Evolutionary conservation across 92 coral and sea anemone genomes (phyloP), one percentile per base, ranked within the genome.

Genomic region (Isaurus tuberculatus): DNA sequence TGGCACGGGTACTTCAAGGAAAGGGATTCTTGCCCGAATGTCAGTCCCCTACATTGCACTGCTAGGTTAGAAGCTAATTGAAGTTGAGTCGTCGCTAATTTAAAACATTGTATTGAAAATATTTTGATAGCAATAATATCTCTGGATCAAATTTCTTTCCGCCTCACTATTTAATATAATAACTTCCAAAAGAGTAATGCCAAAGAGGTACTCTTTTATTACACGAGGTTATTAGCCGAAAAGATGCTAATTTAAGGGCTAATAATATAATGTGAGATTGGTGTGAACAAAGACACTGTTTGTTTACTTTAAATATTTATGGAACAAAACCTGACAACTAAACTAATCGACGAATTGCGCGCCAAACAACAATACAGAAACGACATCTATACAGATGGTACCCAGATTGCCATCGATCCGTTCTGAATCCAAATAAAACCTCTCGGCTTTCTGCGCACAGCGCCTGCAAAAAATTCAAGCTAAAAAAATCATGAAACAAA

Each of bases 171-270:
- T 86, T 83, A 80, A 65, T 89, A 85, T 74, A 85, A 84, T 74
- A 80, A 89, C 84, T 85, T 80, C 73, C 79, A 67, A 86, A 79
- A 53, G 78, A 70, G 90, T 86, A 79, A 81, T 75, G 91, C 87
- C 70, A 88, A 28, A 72, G 84, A 85, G 60, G 74, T 84, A 79
- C 91, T 80, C 81, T 65, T 70, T 86, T 80, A 89, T 93, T 88
- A 87, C 88, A 84, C 84, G 84, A 72, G 81, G 88, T 92, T 93
- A 91, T 89, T 91, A 91, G 93, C 91, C 86, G 72, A 91, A 91
- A 88, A 88, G 92, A 83, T 89, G 93, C 90, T 93, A 93, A 93
- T 93, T 93, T 92, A 80, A 63, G 85, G 83, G 94, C 90, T 89
- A 89, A 93, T 87, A 93, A 84, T 85, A 79, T 86, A 86, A 86